Percentiles rank a stretch among this genome's conserved stretches.
Evolutionary conservation across 23 tunicate species (phyloP).

Genomic region (Ciona savignyi): DNA sequence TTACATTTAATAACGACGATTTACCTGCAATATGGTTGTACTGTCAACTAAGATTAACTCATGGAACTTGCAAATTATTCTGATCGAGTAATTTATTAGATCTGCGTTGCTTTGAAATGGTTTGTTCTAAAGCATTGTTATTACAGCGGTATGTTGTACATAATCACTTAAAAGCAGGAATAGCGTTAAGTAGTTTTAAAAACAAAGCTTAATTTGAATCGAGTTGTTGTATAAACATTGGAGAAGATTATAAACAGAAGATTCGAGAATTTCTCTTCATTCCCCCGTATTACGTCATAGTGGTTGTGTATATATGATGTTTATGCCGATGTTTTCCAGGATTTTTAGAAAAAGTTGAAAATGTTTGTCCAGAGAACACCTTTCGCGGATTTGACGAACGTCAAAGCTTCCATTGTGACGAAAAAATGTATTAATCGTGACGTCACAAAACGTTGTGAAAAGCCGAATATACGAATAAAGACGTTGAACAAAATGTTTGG

Average conservation of each 20-base stretch:
- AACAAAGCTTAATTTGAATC: neutral
- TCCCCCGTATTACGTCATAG: no score
- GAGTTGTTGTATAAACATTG: neutral
- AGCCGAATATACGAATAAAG: neutral
- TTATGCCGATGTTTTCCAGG: no score
- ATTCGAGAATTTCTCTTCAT: no score
- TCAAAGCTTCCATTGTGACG: neutral
- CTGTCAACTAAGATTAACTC: no score
- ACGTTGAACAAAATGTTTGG: constrained; percentile 9
- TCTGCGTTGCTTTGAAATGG: no score
- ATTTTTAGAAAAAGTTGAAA: neutral
- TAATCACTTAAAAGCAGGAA: neutral
- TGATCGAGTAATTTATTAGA: no score
- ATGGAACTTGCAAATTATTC: no score
- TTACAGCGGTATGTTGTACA: neutral
- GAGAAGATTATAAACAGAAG: no score
- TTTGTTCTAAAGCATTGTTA: neutral
- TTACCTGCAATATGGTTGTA: no score
- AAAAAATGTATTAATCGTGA: neutral
- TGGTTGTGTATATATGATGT: no score
- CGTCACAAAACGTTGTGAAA: neutral
- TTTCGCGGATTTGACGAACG: neutral
- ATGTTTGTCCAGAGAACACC: neutral
- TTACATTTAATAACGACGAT: no score
- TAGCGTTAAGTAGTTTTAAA: neutral